Evolutionary conservation across 2,888 invertebrate species (phyloP), one percentile per base, ranked within the genome.

Genomic region (Apoderus coryli): DNA sequence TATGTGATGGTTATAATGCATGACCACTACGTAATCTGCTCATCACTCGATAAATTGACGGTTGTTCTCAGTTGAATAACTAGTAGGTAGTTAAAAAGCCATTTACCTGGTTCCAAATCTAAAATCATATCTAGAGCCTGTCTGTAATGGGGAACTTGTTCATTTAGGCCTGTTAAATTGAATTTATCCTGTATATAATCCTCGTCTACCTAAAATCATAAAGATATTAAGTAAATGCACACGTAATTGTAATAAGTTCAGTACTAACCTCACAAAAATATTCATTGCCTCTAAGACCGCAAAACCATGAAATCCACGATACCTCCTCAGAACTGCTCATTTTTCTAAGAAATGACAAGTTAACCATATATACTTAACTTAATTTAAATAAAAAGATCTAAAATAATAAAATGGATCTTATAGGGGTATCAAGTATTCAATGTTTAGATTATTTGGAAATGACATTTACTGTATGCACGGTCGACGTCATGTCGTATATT

Each of bases 241-340:
- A 7, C 6, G 7, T 16, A 7, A 16, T 7, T 7, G 7, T 16
- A 4, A 4, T 4, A 16, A 12, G 16, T 22, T 9, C 14, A n/a
- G 11, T 10, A 27, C 38, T 65, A 59, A 93, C 96, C 76, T 99
- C 98, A 63, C 98, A 99, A 60, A 95, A 98, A 64, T 93, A 98
- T 64, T 99, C 98, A 70, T 98, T 99, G 53, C 98, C 98, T 49
- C 96, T 73, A 49, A 99, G 75, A 48, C 93, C 92, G 65, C 98
- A 99, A 67, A 98, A 98, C 98, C 98, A 98, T 51, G 95, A 89
- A 63, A 98, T 98, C 98, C 98, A 98, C 51, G 95, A 95, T 55
- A 96, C 93, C 76, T 98, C 95, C 74, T 95, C 95, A 57, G 93
- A 95, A 70, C 93, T 95, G 73, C 93, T 95, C 95, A 96, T 95